Conservation (phyloP, 2,888 invertebrate genomes). For the Danaus chrysippus region DNA sequence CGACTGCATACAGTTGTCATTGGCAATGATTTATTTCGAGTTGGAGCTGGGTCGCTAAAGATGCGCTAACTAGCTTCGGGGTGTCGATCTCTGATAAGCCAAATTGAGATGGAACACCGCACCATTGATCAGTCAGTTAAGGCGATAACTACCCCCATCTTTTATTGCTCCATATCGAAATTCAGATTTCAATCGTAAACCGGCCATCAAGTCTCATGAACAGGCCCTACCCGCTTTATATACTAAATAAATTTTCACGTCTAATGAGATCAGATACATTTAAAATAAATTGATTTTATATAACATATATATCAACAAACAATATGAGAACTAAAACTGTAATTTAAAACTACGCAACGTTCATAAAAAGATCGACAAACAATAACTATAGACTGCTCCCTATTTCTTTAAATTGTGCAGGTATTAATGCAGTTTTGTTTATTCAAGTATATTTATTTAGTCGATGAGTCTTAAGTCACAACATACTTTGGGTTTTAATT, state of each 20-base stretch:
- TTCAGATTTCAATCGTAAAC: slow-evolving; percentile 28
- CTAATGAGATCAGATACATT: not conserved
- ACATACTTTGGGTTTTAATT: slow-evolving; percentile 78
- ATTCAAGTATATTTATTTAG: slow-evolving; percentile 61
- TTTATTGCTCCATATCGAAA: slow-evolving; percentile 50
- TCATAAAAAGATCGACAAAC: slow-evolving; percentile 56
- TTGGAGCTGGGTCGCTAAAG: slow-evolving; percentile 41
- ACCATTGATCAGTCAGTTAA: slow-evolving; percentile 77
- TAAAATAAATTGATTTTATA: not conserved
- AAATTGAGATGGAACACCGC: slow-evolving; percentile 71
- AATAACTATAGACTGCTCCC: slow-evolving; percentile 65
- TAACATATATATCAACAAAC: slow-evolving; percentile 7
- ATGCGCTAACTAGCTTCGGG: slow-evolving; percentile 71
- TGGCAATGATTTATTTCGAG: slow-evolving; percentile 61
- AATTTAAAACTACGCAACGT: slow-evolving; percentile 45
- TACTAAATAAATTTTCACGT: not conserved
- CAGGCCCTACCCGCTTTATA: not conserved
- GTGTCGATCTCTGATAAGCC: slow-evolving; percentile 72
- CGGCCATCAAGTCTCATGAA: slow-evolving; percentile 14
- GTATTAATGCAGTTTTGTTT: slow-evolving; percentile 69
- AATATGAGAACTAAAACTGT: slow-evolving; percentile 11
- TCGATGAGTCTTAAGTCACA: slow-evolving; percentile 72
- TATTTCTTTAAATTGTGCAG: slow-evolving; percentile 72
- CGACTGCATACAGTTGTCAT: slow-evolving; percentile 65
- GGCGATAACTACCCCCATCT: slow-evolving; percentile 56